Evolutionary conservation across 2,888 invertebrate species (phyloP).

Genomic region (Drosophila lutescens): DNA sequence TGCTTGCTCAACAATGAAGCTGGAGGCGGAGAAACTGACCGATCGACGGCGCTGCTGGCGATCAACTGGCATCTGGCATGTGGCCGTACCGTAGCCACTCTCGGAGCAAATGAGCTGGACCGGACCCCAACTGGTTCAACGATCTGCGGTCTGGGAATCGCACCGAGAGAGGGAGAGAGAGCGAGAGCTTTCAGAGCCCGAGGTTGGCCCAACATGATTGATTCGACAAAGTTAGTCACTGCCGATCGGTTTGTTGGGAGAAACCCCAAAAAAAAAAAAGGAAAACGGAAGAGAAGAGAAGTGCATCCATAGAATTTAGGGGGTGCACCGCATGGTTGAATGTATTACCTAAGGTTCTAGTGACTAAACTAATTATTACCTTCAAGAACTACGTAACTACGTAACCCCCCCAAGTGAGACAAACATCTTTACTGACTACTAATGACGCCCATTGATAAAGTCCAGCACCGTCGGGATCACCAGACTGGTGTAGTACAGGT

Average conservation of each 20-base stretch:
- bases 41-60: conserved; percentile 23
- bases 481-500: neutral
- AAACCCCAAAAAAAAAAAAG: neutral
- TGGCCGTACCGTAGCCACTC: neutral
- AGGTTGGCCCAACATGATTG: conserved; percentile 6
- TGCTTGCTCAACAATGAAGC: neutral
- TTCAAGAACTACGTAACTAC: neutral
- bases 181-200: conserved; percentile 1
- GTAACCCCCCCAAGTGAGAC: no score
- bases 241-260: neutral
- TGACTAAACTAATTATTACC: neutral
- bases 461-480: neutral
- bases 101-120: conserved; percentile 1
- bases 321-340: neutral
- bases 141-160: neutral
- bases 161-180: neutral
- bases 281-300: neutral
- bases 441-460: neutral
- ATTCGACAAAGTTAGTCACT: conserved; percentile 6
- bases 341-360: neutral
- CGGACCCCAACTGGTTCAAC: conserved; percentile 15
- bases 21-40: conserved; percentile 10
- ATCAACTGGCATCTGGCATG: conserved; percentile 23
- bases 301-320: neutral
- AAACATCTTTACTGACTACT: neutral